Base-by-base conservation (phyloP, 2,113 vertebrate species). In the Paralichthys olivaceus region DNA sequence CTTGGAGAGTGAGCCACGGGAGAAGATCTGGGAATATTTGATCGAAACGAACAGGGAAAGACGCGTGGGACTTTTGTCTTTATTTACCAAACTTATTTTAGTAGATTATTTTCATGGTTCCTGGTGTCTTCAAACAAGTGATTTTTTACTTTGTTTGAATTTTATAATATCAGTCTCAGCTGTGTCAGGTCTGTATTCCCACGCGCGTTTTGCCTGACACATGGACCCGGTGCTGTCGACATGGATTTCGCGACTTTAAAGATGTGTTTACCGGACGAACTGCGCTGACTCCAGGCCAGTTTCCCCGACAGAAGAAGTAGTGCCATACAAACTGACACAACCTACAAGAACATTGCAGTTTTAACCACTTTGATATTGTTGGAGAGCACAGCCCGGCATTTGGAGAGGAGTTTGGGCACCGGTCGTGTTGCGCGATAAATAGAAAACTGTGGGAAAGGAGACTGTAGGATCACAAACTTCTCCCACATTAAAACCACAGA, bases 241-340 rank as follows among this genome's bases (percentile, higher is more conserved):
- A 85, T 84, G 88, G 89, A 88, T 87, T 64, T 15, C 72, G 74
- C 63, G 4, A 59, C 29, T 81, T 71, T 82, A 34, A 55, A 81
- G 23, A 72, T 59, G 71, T 22, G 53, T 69, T 72, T 37, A 58
- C 22, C 80, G 58, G 37, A 64, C 29, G 81, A 75, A 63, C 67
- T 58, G 45, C 59, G 61, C 64, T 23, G 12, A 64, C 63, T 67
- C 55, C 54, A 56, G 61, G 25, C 17, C 43, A 0, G 3, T 58
- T 64, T 65, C 6, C 5, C 1, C 15, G 4, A 22, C 3, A 62
- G 32, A 68, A 77, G 23, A 73, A 59, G 22, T 28, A 29, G 62
- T 28, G 55, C 7, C 29, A 4, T 37, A n/a, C 60, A 20, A 11
- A 40, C 53, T 19, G 22, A 67, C 60, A 59, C 12, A 54, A 23